Evolutionary conservation across 2,113 vertebrate species (phyloP).

Genomic region (Sander lucioperca): DNA sequence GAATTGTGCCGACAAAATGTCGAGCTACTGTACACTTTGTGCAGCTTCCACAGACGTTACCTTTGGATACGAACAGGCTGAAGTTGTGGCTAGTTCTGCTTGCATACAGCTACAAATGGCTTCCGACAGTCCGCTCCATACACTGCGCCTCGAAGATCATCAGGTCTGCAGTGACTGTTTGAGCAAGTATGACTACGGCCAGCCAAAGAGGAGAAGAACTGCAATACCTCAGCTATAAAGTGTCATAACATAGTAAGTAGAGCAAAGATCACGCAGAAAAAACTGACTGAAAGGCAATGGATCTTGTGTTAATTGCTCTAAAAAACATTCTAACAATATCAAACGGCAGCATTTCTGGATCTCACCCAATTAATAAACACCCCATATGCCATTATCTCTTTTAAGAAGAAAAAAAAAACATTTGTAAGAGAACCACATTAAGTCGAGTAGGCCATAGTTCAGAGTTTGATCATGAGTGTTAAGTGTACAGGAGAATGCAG

Average conservation of each 20-base stretch:
- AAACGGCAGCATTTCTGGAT: background rate
- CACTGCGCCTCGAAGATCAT: no score
- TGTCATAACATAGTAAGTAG: background rate
- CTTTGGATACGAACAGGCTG: no score
- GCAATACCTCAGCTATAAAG: background rate
- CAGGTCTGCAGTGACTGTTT: no score
- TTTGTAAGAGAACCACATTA: background rate
- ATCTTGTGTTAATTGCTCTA: background rate
- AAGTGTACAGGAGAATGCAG: constrained; percentile 10
- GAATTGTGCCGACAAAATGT: no score
- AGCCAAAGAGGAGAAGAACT: no score
- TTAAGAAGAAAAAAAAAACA: background rate
- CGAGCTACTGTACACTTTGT: no score
- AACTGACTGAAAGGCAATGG: background rate
- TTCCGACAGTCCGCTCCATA: no score
- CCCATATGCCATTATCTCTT: background rate
- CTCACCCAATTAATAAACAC: background rate
- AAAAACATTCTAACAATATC: background rate
- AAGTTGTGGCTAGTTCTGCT: no score
- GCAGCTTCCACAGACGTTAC: no score
- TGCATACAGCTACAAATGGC: no score
- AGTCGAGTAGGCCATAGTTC: constrained; percentile 16
- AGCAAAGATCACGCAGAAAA: background rate
- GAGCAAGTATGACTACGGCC: no score
- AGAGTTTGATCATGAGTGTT: constrained; percentile 22